These are phyloP conservation scores for Drosophila virilis DNA, from an alignment of 1,140 invertebrate species.

Conservation along the genomic window DNA sequence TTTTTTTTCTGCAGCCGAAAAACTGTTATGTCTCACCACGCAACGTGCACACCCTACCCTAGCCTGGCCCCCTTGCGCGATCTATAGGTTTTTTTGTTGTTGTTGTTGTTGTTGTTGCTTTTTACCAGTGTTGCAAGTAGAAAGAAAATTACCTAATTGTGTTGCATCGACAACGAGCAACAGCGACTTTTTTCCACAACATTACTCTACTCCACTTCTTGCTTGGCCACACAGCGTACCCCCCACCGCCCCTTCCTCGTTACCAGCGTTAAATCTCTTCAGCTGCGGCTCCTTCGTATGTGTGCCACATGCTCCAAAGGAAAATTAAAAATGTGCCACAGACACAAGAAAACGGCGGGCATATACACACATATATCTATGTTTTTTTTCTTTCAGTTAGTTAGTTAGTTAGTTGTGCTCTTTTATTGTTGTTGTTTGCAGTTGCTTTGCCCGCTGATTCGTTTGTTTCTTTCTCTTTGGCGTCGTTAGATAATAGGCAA, in stretches of 20 bases:
- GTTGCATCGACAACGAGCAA: slow-evolving; percentile 64
- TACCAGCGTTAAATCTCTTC: no score
- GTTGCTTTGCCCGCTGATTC: slow-evolving; percentile 45
- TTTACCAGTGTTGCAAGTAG: slow-evolving; percentile 46
- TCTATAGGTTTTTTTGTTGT: slow-evolving; percentile 46
- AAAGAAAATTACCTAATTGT: slow-evolving; percentile 83
- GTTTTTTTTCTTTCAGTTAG: slow-evolving; percentile 10
- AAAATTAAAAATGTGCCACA: slow-evolving; percentile 74
- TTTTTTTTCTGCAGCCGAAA: slow-evolving; percentile 10
- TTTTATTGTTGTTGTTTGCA: slow-evolving; percentile 10
- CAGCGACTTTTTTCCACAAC: slow-evolving; percentile 62
- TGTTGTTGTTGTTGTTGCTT: background rate
- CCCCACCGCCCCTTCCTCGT: background rate
- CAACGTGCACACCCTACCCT: slow-evolving; percentile 25
- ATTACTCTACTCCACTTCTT: slow-evolving; percentile 80
- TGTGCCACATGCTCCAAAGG: slow-evolving; percentile 65
- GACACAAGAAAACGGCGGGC: slow-evolving; percentile 56
- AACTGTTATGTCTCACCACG: slow-evolving; percentile 63
- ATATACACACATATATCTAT: slow-evolving; percentile 50
- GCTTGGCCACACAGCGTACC: slow-evolving; percentile 31
- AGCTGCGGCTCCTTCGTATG: slow-evolving; percentile 46
- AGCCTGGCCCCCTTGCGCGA: slow-evolving; percentile 21
- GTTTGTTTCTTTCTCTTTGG: slow-evolving; percentile 73
- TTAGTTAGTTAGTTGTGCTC: slow-evolving; percentile 4
- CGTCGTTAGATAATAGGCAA: slow-evolving; percentile 72